Evolutionary conservation across 2,113 vertebrate species (phyloP).

Genomic region (Ictidomys tridecemlineatus): DNA sequence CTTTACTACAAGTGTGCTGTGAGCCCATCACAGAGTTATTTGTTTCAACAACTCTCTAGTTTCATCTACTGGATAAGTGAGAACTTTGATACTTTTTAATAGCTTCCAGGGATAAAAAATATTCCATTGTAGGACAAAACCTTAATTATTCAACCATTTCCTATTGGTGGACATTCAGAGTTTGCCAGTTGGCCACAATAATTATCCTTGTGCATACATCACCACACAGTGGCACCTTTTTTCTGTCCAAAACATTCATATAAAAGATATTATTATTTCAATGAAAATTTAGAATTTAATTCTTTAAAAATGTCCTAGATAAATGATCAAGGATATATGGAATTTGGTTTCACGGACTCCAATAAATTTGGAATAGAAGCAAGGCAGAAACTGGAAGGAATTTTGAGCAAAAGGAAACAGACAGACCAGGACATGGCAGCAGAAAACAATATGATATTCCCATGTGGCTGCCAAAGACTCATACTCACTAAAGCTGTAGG

Average conservation of each 20-base stretch:
- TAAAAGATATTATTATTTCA: slow-evolving; percentile 8
- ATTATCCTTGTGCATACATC: not conserved
- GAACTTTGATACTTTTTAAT: not conserved
- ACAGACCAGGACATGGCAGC: not conserved
- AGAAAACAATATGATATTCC: not conserved
- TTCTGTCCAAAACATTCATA: not conserved
- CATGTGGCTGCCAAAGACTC: not conserved
- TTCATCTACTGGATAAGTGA: not conserved
- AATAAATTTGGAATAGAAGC: not conserved
- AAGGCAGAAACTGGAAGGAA: not conserved
- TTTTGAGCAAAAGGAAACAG: not conserved
- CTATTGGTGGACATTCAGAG: not conserved
- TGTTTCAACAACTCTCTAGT: not conserved
- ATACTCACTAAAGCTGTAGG: not conserved
- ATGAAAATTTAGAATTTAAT: not conserved
- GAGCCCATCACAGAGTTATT: not conserved
- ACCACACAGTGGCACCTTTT: not conserved
- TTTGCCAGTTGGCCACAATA: not conserved
- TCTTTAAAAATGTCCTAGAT: not conserved
- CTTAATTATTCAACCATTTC: not conserved
- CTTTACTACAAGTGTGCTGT: not conserved
- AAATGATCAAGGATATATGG: not conserved
- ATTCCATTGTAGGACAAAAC: not conserved
- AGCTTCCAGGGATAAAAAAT: not conserved
- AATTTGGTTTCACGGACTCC: not conserved